Conservation (phyloP, 2,797 vertebrate species). For the Protosalanx chinensis region DNA sequence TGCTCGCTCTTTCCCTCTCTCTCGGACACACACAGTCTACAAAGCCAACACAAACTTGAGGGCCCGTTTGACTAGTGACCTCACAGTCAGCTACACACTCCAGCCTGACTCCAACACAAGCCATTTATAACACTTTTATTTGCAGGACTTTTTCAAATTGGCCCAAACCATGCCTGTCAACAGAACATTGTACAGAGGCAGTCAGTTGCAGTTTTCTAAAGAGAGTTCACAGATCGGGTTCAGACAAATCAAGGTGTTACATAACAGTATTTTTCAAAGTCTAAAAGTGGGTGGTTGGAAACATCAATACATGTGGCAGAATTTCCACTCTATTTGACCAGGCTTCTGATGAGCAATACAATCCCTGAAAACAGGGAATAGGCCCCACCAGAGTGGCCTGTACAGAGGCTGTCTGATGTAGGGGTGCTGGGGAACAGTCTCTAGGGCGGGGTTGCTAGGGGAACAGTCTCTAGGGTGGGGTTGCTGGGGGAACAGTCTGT, state of each 20-base stretch:
- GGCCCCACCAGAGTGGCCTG: not conserved
- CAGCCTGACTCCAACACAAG: not conserved
- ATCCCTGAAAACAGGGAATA: not conserved
- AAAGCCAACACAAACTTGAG: too few relatives aligned
- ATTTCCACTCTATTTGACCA: not conserved
- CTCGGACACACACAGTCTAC: not conserved
- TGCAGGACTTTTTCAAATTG: not conserved
- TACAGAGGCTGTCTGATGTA: not conserved
- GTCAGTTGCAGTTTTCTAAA: not conserved
- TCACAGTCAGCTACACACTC: not conserved
- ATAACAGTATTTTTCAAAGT: not conserved
- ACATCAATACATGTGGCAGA: not conserved
- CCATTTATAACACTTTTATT: slow-evolving; percentile 4
- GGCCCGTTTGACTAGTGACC: not conserved
- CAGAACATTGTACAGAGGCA: not conserved
- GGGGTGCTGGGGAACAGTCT: too few relatives aligned
- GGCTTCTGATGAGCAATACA: too few relatives aligned
- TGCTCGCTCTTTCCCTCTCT: not conserved
- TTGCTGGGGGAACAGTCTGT: too few relatives aligned
- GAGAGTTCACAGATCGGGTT: not conserved
- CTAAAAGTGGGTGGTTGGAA: slow-evolving; percentile 4
- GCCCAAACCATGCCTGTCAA: not conserved
- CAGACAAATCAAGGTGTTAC: not conserved
- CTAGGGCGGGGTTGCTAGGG: too few relatives aligned
- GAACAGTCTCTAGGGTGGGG: too few relatives aligned